Percentiles rank a stretch among this genome's conserved stretches.
Conservation (phyloP, 1,140 invertebrate genomes). For the Cephus cinctus region DNA sequence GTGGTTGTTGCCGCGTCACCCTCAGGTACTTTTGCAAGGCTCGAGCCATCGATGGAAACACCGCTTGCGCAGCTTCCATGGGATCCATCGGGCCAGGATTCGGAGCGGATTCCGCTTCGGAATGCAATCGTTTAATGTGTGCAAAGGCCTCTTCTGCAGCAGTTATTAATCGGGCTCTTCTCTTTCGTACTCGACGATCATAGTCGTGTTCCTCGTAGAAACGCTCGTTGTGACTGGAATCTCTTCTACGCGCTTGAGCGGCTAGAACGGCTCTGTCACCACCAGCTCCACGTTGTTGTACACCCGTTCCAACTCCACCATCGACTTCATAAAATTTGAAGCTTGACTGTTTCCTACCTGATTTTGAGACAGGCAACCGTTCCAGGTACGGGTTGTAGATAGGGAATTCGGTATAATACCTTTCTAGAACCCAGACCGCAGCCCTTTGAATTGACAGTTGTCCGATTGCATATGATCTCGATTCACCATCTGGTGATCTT, state of each 20-base stretch:
- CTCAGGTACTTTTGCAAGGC: constrained; percentile 95
- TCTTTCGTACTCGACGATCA: constrained; percentile 87
- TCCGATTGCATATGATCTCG: constrained; percentile 82
- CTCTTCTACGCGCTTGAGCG: constrained; percentile 74
- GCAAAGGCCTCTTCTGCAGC: constrained; percentile 97
- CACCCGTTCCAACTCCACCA: constrained; percentile 70
- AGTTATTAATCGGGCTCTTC: constrained; percentile 83
- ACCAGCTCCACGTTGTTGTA: constrained; percentile 65
- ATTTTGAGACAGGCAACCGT: constrained; percentile 82
- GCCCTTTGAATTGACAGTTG: constrained; percentile 93
- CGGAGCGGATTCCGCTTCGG: constrained; percentile 59
- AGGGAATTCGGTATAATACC: constrained; percentile 94
- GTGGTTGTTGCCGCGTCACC: constrained; percentile 91
- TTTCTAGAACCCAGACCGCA: constrained; percentile 90
- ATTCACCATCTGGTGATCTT: constrained; percentile 91
- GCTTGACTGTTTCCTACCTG: constrained; percentile 74
- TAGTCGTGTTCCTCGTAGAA: constrained; percentile 98
- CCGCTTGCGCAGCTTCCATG: constrained; percentile 92
- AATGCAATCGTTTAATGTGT: constrained; percentile 83
- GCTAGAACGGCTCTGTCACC: constrained; percentile 67
- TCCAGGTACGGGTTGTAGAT: constrained; percentile 97
- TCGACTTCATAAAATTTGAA: constrained; percentile 98
- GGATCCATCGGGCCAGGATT: constrained; percentile 77
- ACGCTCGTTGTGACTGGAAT: constrained; percentile 90
- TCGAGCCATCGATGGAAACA: constrained; percentile 93